These are phyloP conservation scores for Psittacara wagleri DNA, from an alignment of 2,113 vertebrate species.

Conservation along the genomic window DNA sequence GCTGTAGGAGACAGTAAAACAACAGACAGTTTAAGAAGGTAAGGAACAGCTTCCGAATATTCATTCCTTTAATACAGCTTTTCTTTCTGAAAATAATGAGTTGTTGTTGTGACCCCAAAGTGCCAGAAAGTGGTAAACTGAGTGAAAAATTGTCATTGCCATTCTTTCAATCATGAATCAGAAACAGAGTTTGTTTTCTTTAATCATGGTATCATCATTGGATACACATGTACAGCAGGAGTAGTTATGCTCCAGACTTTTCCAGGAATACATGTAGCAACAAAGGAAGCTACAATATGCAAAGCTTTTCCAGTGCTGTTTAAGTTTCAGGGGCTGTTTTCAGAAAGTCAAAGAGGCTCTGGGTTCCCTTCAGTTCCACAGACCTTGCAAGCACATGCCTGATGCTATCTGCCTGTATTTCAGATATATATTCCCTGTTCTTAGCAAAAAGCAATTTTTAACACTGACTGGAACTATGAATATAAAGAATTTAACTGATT, in stretches of 20 bases:
- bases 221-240: not conserved
- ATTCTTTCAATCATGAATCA: not conserved
- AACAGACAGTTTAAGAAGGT: not conserved
- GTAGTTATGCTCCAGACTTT: not conserved
- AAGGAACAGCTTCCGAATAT: not conserved
- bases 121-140: not conserved
- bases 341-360: not conserved
- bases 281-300: not conserved
- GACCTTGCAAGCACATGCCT: not conserved
- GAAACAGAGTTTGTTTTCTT: not conserved
- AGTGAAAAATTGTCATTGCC: not conserved
- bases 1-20: not conserved
- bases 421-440: not conserved
- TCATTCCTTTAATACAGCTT: not conserved
- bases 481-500: not conserved
- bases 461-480: not conserved
- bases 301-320: not conserved
- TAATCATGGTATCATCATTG: not conserved
- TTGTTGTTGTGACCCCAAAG: not conserved
- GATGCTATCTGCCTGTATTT: not conserved
- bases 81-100: not conserved
- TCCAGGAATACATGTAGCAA: not conserved
- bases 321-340: not conserved
- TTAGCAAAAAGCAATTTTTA: not conserved
- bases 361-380: not conserved